Percentiles rank a stretch among this genome's conserved stretches.
Evolutionary conservation across 1,140 invertebrate genomes (phyloP).

Genomic region (Cotesia vestalis): DNA sequence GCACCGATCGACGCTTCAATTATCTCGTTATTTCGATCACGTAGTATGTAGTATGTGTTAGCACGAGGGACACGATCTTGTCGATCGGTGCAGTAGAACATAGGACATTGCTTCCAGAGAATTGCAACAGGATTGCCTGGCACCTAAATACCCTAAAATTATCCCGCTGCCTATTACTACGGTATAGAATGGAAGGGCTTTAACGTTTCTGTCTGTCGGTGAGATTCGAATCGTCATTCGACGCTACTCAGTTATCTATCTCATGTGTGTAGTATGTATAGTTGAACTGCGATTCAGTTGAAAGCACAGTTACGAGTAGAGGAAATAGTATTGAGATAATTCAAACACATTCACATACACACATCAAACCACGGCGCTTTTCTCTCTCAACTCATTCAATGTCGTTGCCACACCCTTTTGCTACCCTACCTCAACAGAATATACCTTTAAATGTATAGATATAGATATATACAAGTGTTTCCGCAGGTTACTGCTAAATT

Average conservation of each 20-base stretch:
- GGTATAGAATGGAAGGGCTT: not conserved
- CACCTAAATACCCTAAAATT: slow-evolving; percentile 48
- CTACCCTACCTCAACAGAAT: too few relatives aligned
- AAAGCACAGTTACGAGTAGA: slow-evolving; percentile 28
- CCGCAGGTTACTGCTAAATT: slow-evolving; percentile 1
- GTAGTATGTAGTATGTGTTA: slow-evolving; percentile 29
- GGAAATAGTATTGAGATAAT: slow-evolving; percentile 34
- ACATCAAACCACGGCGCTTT: not conserved
- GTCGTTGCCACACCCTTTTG: too few relatives aligned
- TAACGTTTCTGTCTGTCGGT: not conserved
- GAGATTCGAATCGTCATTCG: too few relatives aligned
- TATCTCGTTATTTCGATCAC: slow-evolving; percentile 38
- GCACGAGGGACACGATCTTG: slow-evolving; percentile 9
- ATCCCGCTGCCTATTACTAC: slow-evolving; percentile 32
- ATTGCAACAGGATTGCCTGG: slow-evolving; percentile 37
- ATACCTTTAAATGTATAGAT: too few relatives aligned
- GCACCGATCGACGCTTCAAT: slow-evolving; percentile 19
- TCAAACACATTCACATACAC: slow-evolving; percentile 21
- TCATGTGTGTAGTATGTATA: too few relatives aligned
- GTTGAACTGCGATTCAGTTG: slow-evolving; percentile 9
- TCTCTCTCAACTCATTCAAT: too few relatives aligned
- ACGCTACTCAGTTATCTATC: slow-evolving; percentile 27
- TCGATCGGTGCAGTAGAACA: not conserved
- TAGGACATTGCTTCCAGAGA: too few relatives aligned
- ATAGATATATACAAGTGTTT: not conserved